Conservation (phyloP, 2,797 vertebrate genomes). For the Margarornis squamiger region DNA sequence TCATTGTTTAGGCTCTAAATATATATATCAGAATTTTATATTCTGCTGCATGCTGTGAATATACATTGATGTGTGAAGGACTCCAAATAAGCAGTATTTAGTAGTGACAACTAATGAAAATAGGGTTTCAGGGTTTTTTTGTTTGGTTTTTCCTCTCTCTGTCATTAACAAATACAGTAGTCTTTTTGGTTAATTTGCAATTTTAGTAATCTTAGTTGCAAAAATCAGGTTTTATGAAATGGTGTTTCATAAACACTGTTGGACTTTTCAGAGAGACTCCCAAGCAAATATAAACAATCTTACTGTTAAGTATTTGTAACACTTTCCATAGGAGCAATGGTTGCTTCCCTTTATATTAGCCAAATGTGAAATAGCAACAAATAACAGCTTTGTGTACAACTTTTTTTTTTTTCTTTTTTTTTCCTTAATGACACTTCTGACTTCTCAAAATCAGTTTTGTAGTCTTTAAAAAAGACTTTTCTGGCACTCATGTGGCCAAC, state of each 20-base stretch:
- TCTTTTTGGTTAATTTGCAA: background rate
- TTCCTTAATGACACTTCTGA: background rate
- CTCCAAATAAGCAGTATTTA: background rate
- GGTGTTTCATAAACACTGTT: background rate
- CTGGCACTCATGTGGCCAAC: background rate
- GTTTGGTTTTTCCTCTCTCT: background rate
- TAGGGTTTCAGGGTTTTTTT: background rate
- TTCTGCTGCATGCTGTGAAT: background rate
- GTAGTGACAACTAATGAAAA: background rate
- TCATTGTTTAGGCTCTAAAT: background rate
- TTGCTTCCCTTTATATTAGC: background rate
- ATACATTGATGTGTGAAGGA: background rate
- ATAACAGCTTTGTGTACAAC: accelerated
- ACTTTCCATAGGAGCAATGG: background rate
- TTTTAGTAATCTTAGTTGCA: background rate
- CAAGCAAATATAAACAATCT: background rate
- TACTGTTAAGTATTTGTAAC: background rate
- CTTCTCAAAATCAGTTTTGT: background rate
- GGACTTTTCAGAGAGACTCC: background rate
- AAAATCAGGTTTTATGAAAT: background rate
- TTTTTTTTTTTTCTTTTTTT: background rate
- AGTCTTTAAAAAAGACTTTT: background rate
- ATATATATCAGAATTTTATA: background rate
- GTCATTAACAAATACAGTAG: background rate
- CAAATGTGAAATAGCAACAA: background rate